Percentiles rank a stretch among this genome's conserved stretches.
Conservation (phyloP, 2,113 vertebrate species). For the Gambusia affinis region DNA sequence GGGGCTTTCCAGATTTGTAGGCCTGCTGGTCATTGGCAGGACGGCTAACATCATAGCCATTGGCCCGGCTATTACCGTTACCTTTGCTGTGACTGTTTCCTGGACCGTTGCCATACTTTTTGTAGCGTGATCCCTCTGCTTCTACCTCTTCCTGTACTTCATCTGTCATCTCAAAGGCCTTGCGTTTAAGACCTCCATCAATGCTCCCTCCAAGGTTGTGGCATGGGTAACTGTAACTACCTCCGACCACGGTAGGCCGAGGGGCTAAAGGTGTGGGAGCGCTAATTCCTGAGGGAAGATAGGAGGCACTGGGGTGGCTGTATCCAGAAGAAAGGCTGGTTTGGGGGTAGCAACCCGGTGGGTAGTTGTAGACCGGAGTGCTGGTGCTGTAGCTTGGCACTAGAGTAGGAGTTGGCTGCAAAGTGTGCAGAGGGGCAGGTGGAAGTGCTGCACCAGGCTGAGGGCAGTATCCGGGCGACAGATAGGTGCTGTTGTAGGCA, state of each 20-base stretch:
- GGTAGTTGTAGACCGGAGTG: slow-evolving; percentile 87
- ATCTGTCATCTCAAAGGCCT: slow-evolving; percentile 84
- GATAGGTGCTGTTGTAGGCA: slow-evolving; percentile 86
- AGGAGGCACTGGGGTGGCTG: slow-evolving; percentile 84
- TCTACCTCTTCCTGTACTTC: slow-evolving; percentile 74
- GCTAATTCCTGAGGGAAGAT: slow-evolving; percentile 85
- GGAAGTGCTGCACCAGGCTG: slow-evolving; percentile 81
- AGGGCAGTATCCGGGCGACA: slow-evolving; percentile 87
- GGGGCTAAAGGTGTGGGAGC: slow-evolving; percentile 85
- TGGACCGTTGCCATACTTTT: slow-evolving; percentile 88
- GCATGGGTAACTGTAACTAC: slow-evolving; percentile 81
- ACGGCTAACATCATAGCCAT: slow-evolving; percentile 74
- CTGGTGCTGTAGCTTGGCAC: slow-evolving; percentile 85
- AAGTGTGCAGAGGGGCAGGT: slow-evolving; percentile 73
- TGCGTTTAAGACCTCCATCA: slow-evolving; percentile 85
- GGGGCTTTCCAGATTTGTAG: slow-evolving; percentile 83
- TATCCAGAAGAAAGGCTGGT: slow-evolving; percentile 82
- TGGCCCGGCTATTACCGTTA: slow-evolving; percentile 77
- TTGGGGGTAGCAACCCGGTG: slow-evolving; percentile 79
- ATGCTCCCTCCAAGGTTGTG: slow-evolving; percentile 72
- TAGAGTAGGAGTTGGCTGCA: slow-evolving; percentile 77
- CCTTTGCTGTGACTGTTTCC: slow-evolving; percentile 70
- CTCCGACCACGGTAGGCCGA: slow-evolving; percentile 76
- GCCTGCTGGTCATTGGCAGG: slow-evolving; percentile 65
- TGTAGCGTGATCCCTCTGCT: slow-evolving; percentile 79